phyloP scores from a whole-genome alignment of 2,888 invertebrate genomes.

The Apotomis turbidana region DNA sequence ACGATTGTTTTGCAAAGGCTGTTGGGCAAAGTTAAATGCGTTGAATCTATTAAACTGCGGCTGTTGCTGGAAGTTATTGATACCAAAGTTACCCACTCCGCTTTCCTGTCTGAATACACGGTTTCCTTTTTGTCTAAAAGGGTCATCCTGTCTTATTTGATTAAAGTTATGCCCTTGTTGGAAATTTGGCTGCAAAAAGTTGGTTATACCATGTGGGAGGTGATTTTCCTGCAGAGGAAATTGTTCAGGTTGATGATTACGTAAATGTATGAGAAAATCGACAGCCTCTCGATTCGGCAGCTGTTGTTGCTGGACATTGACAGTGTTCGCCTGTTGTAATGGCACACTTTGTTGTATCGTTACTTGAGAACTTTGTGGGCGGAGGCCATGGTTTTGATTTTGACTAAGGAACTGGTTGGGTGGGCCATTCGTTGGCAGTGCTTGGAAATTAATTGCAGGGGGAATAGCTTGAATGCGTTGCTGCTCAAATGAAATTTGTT shows the following conservation, averaged over 20 bases:
- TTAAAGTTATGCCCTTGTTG: slow-evolving; percentile 67
- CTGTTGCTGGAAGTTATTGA: slow-evolving; percentile 69
- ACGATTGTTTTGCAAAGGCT: slow-evolving; percentile 49
- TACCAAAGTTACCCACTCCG: slow-evolving; percentile 86
- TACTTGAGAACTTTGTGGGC: slow-evolving; percentile 67
- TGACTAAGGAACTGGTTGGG: slow-evolving; percentile 62
- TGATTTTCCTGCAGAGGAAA: slow-evolving; percentile 79
- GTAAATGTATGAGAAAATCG: slow-evolving; percentile 78
- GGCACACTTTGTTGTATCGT: slow-evolving; percentile 80
- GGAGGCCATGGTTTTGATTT: slow-evolving; percentile 58
- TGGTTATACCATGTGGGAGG: slow-evolving; percentile 73
- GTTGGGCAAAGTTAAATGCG: slow-evolving; percentile 56
- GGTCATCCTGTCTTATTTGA: slow-evolving; percentile 64
- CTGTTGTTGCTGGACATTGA: slow-evolving; percentile 82
- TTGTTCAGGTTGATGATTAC: slow-evolving; percentile 73
- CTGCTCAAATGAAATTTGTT: slow-evolving; percentile 62
- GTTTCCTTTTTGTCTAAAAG: slow-evolving; percentile 64
- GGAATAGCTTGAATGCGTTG: slow-evolving; percentile 65
- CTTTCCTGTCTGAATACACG: slow-evolving; percentile 83
- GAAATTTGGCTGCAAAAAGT: slow-evolving; percentile 72
- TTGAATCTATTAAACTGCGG: slow-evolving; percentile 68
- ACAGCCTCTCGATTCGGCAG: slow-evolving; percentile 83
- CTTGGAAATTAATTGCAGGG: slow-evolving; percentile 64
- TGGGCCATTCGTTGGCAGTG: slow-evolving; percentile 61
- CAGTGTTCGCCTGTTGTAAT: slow-evolving; percentile 61